Percentiles rank a stretch among this genome's conserved stretches.
Conservation (phyloP, 2,113 vertebrate genomes). For the Zapus hudsonius region DNA sequence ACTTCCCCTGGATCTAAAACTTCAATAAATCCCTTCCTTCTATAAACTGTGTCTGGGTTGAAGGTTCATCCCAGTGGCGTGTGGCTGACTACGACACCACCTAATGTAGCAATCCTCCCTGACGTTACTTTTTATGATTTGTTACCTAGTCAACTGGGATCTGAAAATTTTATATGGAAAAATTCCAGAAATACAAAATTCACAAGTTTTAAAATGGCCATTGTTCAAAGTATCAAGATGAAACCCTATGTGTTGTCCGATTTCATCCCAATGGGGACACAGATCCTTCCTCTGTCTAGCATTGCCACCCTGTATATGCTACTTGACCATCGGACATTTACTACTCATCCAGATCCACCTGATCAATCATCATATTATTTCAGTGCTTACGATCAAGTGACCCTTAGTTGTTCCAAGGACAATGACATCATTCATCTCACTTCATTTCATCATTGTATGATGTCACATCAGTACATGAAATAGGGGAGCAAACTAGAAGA, state of each 20-base stretch:
- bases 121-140: not conserved
- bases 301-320: not conserved
- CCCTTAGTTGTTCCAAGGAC: not conserved
- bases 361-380: not conserved
- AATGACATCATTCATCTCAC: not conserved
- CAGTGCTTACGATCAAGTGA: not conserved
- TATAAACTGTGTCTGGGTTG: no score
- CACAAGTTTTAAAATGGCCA: not conserved
- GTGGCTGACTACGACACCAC: no score
- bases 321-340: not conserved
- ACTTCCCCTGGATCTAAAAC: no score
- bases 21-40: no score
- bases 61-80: no score
- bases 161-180: not conserved
- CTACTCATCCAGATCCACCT: no score
- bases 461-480: not conserved
- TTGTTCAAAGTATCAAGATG: not conserved
- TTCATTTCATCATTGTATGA: not conserved
- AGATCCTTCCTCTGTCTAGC: not conserved
- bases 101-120: not conserved
- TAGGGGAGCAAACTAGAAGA: not conserved
- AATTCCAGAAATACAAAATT: not conserved
- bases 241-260: not conserved
- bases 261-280: accelerated
- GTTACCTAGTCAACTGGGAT: not conserved